Evolutionary conservation across 2,113 vertebrate genomes (phyloP).

Genomic region (Channa maculata): DNA sequence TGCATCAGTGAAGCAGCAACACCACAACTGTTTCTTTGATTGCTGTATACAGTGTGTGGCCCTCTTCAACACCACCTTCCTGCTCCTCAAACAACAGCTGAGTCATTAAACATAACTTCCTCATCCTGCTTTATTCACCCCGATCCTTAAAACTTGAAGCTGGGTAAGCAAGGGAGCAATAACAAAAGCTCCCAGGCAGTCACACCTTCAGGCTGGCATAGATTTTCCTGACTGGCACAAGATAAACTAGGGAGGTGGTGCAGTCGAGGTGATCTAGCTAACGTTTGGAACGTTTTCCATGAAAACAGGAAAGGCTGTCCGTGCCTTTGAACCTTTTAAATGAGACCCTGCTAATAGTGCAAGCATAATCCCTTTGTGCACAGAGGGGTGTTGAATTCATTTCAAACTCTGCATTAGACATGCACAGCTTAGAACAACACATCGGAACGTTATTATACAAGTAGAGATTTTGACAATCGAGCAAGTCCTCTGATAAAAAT

Average conservation of each 20-base stretch:
- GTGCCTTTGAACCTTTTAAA: neutral
- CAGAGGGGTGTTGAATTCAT: too few relatives aligned
- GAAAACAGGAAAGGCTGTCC: conserved; percentile 73
- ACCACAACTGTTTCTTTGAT: neutral
- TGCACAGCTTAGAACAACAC: too few relatives aligned
- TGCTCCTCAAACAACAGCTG: conserved; percentile 62
- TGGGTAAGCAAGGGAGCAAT: neutral
- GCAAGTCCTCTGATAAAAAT: too few relatives aligned
- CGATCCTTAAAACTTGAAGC: conserved; percentile 12
- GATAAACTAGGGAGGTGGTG: neutral
- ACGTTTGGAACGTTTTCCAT: conserved; percentile 52
- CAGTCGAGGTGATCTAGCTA: neutral
- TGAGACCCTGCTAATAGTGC: neutral
- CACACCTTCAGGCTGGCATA: neutral
- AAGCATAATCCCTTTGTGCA: too few relatives aligned
- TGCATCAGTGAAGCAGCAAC: neutral
- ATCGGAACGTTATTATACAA: too few relatives aligned
- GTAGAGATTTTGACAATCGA: too few relatives aligned
- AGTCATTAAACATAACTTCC: conserved; percentile 74
- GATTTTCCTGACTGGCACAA: neutral
- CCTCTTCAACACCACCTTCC: conserved; percentile 20
- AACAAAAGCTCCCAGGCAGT: neutral
- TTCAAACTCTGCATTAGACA: neutral
- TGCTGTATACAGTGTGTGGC: neutral
- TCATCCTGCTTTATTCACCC: conserved; percentile 32